Percentiles rank a stretch among this genome's conserved stretches.
Conservation (phyloP, 1,140 invertebrate genomes). For the Charaxes varanes region DNA sequence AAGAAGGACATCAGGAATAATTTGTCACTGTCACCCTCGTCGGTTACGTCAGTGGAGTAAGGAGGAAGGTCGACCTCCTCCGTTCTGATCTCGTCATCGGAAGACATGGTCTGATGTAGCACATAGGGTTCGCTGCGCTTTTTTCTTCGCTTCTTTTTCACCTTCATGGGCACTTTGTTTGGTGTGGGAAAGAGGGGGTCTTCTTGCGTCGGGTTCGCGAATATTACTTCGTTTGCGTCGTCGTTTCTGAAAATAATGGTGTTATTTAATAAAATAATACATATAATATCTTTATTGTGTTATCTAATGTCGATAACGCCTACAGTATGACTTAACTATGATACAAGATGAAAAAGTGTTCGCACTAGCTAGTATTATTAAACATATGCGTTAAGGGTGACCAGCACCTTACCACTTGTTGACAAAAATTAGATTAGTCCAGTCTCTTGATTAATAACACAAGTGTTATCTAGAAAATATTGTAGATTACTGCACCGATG, state of each 20-base stretch:
- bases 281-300: too few relatives aligned
- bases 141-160: slow-evolving; percentile 23
- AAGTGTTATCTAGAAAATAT: too few relatives aligned
- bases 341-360: too few relatives aligned
- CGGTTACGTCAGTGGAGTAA: slow-evolving; percentile 31
- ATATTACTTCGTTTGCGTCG: slow-evolving; percentile 19
- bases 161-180: slow-evolving; percentile 20
- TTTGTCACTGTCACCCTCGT: slow-evolving; percentile 47
- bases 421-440: too few relatives aligned
- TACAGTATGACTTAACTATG: too few relatives aligned
- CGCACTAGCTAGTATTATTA: too few relatives aligned
- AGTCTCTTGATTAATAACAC: too few relatives aligned
- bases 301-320: too few relatives aligned
- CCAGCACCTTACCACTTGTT: too few relatives aligned
- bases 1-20: slow-evolving; percentile 56
- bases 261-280: neutral
- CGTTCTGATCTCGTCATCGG: slow-evolving; percentile 22
- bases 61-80: slow-evolving; percentile 46
- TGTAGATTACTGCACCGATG: too few relatives aligned
- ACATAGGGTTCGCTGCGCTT: too few relatives aligned
- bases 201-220: slow-evolving; percentile 4
- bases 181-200: slow-evolving; percentile 8
- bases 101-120: slow-evolving; percentile 26
- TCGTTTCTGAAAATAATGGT: slow-evolving; percentile 24
- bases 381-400: too few relatives aligned